Evolutionary conservation across 2,888 invertebrate species (phyloP), one percentile per base, ranked within the genome.

Genomic region (Drosophila barbarae): DNA sequence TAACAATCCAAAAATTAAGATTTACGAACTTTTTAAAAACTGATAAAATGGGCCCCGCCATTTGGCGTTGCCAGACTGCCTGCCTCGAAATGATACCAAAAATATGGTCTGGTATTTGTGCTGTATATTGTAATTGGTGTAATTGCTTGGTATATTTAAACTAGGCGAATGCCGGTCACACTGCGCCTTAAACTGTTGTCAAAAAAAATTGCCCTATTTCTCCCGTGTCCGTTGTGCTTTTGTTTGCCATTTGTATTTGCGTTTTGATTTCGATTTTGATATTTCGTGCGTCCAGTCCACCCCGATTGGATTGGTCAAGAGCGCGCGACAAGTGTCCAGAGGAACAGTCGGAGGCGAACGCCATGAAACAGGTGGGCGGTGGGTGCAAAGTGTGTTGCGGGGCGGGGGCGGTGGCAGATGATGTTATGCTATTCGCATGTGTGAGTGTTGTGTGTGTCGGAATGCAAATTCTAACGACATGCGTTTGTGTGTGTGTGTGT

Each of bases 311-410:
- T 38, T 54, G 47, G 66, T 47, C 47, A 65, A 54, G 66, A 54
- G 66, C 54, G 66, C 55, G 47, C 47, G 55, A 64, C 61, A 41
- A 66, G 39, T 47, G 55, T 65, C 49, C 42, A 59, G 30, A 30
- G 44, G 28, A 47, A 32, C 18, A 13, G 30, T 13, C 38, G 60
- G 53, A 69, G 51, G 32, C 38, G 53, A 42, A 36, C 60, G 69
- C 60, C 52, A 68, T 68, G 69, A 69, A 68, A 68, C 67, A 68
- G 67, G 67, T 68, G 67, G 67, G 67, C 67, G 69, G 60, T 34
- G 44, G 47, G 35, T n/a, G 42, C n/a, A 34, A 36, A 28, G 21
- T 42, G 63, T 34, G 23, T n/a, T 5, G 30, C 28, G 44, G 44
- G 28, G 36, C 41, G 34, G 44, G 39, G 64, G 41, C 32, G n/a